Percentiles rank a stretch among this genome's conserved stretches.
Evolutionary conservation across 2,888 invertebrate species (phyloP).

Genomic region (Hydraecia micacea): DNA sequence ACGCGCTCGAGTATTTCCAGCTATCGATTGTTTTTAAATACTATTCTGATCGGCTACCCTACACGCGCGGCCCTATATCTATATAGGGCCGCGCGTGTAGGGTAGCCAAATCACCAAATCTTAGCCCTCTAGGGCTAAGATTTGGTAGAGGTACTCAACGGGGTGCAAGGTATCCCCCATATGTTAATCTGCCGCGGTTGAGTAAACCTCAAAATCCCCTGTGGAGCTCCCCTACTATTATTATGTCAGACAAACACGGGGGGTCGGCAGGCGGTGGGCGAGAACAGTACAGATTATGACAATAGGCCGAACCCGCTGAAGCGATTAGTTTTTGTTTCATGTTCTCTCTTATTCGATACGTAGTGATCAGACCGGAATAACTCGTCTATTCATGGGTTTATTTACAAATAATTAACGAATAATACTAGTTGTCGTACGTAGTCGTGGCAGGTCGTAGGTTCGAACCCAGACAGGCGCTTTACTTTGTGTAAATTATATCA

Average conservation of each 20-base stretch:
- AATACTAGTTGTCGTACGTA: not conserved
- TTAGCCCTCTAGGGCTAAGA: not conserved
- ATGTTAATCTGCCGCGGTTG: not conserved
- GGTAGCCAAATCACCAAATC: no score
- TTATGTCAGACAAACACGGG: not conserved
- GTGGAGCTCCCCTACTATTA: not conserved
- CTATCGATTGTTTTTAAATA: not conserved
- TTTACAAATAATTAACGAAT: constrained; percentile 12
- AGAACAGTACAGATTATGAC: constrained; percentile 11
- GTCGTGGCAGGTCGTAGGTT: no score
- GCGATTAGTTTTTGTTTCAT: constrained; percentile 16
- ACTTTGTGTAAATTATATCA: no score
- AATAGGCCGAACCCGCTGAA: constrained; percentile 28
- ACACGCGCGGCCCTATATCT: not conserved
- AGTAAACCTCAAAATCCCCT: not conserved
- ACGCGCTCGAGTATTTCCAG: no score
- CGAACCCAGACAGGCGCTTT: no score
- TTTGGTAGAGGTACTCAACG: not conserved
- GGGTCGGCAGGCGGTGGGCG: constrained; percentile 14
- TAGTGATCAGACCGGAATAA: no score
- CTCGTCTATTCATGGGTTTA: constrained; percentile 6
- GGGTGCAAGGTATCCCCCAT: not conserved
- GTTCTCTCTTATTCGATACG: constrained; percentile 14
- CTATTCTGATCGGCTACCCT: not conserved
- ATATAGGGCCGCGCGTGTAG: no score